A percentile compares a stretch with the other conserved stretches of the same genome.
Evolutionary conservation across 1,140 invertebrate species (phyloP).

Genomic region (Eubasilissa regina): DNA sequence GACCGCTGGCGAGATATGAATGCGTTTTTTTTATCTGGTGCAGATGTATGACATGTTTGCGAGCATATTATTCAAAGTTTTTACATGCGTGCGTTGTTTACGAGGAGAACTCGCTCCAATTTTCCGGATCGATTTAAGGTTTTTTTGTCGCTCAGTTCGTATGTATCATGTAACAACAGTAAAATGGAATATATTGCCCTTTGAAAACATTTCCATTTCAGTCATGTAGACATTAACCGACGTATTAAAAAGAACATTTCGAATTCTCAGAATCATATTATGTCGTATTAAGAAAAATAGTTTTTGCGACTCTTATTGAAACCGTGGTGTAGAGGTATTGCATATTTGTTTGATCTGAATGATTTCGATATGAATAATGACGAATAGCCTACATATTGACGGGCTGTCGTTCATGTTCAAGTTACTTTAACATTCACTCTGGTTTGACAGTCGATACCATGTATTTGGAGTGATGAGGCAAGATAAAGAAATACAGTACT

Average conservation of each 20-base stretch:
- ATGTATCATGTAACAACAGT: not conserved
- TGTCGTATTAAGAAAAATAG: slow-evolving; percentile 2
- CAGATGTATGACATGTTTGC: slow-evolving; percentile 31
- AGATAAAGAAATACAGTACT: too few relatives aligned
- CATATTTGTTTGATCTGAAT: not conserved
- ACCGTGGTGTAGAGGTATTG: not conserved
- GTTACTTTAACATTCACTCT: too few relatives aligned
- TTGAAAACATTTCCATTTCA: not conserved
- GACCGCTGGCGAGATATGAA: slow-evolving; percentile 35
- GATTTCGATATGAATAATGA: not conserved
- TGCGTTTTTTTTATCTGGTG: slow-evolving; percentile 32
- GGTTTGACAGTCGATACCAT: too few relatives aligned
- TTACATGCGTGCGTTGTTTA: slow-evolving; percentile 17
- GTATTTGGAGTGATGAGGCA: too few relatives aligned
- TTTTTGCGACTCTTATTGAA: too few relatives aligned
- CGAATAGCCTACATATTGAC: not conserved
- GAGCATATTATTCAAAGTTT: slow-evolving; percentile 32
- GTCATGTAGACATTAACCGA: slow-evolving; percentile 7
- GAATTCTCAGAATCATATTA: slow-evolving; percentile 10
- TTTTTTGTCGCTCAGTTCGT: slow-evolving; percentile 7
- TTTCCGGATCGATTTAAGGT: slow-evolving; percentile 10
- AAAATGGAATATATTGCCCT: slow-evolving; percentile 10
- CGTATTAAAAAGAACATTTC: not conserved
- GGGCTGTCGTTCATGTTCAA: too few relatives aligned
- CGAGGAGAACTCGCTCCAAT: slow-evolving; percentile 24